Conservation (phyloP, 2,888 invertebrate genomes). For the Pegoplata infirma region DNA sequence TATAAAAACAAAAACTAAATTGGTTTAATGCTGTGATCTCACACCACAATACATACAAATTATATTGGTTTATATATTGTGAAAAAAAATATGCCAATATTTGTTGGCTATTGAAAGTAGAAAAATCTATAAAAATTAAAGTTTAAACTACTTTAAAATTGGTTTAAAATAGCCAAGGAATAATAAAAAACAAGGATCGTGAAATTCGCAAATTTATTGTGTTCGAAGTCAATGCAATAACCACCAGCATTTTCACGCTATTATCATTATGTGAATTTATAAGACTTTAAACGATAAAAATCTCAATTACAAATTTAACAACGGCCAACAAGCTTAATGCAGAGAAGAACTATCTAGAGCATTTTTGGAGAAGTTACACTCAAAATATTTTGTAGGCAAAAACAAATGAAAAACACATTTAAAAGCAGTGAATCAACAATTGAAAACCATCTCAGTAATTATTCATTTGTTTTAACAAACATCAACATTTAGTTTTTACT, state of each 20-base stretch:
- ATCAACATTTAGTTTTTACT: too few relatives aligned
- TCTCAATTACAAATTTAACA: slow-evolving; percentile 4
- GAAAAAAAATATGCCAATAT: background rate
- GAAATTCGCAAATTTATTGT: slow-evolving; percentile 22
- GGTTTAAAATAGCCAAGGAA: slow-evolving; percentile 13
- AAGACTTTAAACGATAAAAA: slow-evolving; percentile 7
- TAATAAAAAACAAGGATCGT: slow-evolving; percentile 9
- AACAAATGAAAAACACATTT: too few relatives aligned
- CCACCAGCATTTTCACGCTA: slow-evolving; percentile 39
- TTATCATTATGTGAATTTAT: slow-evolving; percentile 28
- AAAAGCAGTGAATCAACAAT: too few relatives aligned
- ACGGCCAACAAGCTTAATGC: background rate
- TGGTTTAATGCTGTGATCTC: background rate
- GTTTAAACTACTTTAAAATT: slow-evolving; percentile 34
- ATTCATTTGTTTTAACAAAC: too few relatives aligned
- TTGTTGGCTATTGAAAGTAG: background rate
- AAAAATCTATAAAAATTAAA: background rate
- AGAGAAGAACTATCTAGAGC: background rate
- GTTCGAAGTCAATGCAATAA: slow-evolving; percentile 2
- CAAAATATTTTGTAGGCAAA: too few relatives aligned
- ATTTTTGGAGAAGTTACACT: too few relatives aligned
- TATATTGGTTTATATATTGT: background rate
- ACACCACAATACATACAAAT: background rate
- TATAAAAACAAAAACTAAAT: too few relatives aligned
- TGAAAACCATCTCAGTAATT: too few relatives aligned